Evolutionary conservation across 2,113 vertebrate species (phyloP), one percentile per base, ranked within the genome.

Genomic region (Tachysurus fulvidraco): DNA sequence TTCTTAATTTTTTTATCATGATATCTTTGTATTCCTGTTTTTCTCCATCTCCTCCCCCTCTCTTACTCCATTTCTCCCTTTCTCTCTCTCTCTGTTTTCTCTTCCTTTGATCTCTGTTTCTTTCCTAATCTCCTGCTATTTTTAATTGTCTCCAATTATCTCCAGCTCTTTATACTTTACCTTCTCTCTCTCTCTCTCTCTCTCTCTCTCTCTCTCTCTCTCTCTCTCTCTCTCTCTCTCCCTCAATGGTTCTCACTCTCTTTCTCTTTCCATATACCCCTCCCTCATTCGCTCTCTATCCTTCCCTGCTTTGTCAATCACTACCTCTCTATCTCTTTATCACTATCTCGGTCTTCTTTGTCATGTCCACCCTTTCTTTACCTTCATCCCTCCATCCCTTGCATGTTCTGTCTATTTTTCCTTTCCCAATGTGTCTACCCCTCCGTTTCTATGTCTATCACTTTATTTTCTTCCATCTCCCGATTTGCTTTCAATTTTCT

Each of bases 391-490:
- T 36, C 13, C 1, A 4, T 73, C 67, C 4, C 10, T 62, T 60
- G 23, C 55, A 52, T 9, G 4, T 3, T 4, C 80, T 41, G 12
- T 62, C 36, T 80, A 12, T 73, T 41, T 36, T 50, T 17, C 13
- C 41, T 28, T 30, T 65, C 50, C 25, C 36, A 41, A 44, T 6
- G 2, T 4, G 19, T 57, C 55, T 69, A 25, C 41, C 41, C 25
- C 30, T 60, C 25, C 28, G 55, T 59, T 11, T 83, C 67, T 74
- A 11, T 59, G 28, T 77, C 57, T 77, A 54, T 85, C 83, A 83
- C 69, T 77, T 30, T 82, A 30, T 76, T 60, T 62, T 78, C 36
- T 57, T 28, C 78, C 76, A 13, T 17, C 81, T 64, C 83, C 79
- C 71, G 19, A n/a, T 52, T 80, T 60, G 69, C 2, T 54, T 59